Evolutionary conservation across 30 jellyfish, hydroid and myxozoan genomes (phyloP).

Genomic region (Hydra vulgaris): DNA sequence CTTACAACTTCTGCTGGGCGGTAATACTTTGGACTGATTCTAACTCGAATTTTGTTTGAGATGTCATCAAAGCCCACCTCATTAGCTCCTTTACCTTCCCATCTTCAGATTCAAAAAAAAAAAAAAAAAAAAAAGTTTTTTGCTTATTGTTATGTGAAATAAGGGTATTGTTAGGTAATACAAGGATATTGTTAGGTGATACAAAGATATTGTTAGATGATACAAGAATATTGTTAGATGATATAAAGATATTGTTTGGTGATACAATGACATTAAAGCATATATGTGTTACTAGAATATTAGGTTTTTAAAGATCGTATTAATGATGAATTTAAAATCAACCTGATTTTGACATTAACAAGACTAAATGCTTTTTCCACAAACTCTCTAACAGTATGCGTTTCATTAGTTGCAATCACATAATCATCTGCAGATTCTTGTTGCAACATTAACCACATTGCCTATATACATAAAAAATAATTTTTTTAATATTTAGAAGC

Average conservation of each 20-base stretch:
- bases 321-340: no score
- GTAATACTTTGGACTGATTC: conserved; percentile 78
- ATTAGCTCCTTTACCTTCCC: conserved; percentile 76
- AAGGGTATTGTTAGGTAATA: no score
- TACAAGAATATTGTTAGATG: no score
- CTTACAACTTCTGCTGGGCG: conserved; percentile 98
- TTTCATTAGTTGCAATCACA: conserved; percentile 94
- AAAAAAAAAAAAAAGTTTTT: background rate
- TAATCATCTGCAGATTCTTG: conserved; percentile 86
- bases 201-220: no score
- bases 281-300: no score
- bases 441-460: conserved; percentile 99
- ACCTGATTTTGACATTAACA: conserved; percentile 69
- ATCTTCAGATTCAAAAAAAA: conserved; percentile 27
- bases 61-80: conserved; percentile 65
- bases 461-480: conserved; percentile 44
- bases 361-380: conserved; percentile 70
- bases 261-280: no score
- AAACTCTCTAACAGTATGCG: conserved; percentile 90
- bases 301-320: no score
- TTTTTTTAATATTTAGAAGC: background rate
- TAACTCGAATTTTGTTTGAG: conserved; percentile 43
- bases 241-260: no score
- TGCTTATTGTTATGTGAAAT: no score
- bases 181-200: no score